Evolutionary conservation across 2,888 invertebrate species (phyloP), one percentile per base, ranked within the genome.

Genomic region (Melieria picta): DNA sequence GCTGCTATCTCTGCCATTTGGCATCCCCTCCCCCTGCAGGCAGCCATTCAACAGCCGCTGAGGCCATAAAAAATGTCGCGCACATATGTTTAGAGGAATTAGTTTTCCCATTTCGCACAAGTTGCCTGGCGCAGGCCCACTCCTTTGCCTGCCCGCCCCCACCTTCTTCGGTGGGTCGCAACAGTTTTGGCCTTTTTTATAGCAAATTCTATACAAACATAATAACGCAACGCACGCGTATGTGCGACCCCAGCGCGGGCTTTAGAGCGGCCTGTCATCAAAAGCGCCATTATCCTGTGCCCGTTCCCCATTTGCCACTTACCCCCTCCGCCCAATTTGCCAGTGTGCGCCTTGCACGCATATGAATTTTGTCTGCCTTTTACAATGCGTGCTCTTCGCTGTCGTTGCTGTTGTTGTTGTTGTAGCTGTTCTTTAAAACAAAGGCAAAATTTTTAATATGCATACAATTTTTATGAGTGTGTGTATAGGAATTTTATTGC

Each of bases 401-500:
- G 5, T 47, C 61, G 55, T 56, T 50, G 46, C 10, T 63, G n/a
- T 48, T n/a, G n/a, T n/a, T 13, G 45, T 68, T 50, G 67, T 76
- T 79, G 69, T 77, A 73, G 75, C 70, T 72, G 64, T 71, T 75
- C 52, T 67, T 72, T 67, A 79, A 82, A 85, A 80, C 81, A 85
- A 84, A 85, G 82, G 83, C 82, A 62, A 64, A 85, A 82, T 84
- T 85, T 84, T 85, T 85, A 85, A 86, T 86, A 85, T 86, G 82
- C 85, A 79, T 82, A 83, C 84, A 84, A 84, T 85, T 86, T 85
- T 85, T 85, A 85, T 84, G 85, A 85, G 84, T 85, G 83, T 30
- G 30, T 85, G 83, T 81, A 85, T 82, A 81, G 83, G 82, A 84
- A 84, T 86, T 85, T 85, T 85, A 85, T 86, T 85, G 86, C 85